These are phyloP conservation scores for Manis javanica DNA, from an alignment of 2,797 vertebrate genomes.

Conservation along the genomic window DNA sequence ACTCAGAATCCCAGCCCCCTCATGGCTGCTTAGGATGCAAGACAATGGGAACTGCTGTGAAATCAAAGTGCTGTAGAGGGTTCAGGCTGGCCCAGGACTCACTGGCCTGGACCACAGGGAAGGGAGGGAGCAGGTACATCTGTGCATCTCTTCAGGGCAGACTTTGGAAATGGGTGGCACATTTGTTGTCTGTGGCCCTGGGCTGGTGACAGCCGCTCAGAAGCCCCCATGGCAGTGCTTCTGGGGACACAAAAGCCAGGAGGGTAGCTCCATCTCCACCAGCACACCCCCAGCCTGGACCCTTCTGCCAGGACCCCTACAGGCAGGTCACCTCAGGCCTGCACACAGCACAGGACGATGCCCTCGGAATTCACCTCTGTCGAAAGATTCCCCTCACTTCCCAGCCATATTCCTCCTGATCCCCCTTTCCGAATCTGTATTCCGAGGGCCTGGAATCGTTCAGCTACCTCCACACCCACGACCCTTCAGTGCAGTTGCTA, in stretches of 20 bases:
- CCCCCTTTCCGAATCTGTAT: neutral
- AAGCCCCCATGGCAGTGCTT: rapidly evolving
- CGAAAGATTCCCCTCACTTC: rapidly evolving
- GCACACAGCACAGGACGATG: rapidly evolving
- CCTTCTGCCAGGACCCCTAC: rapidly evolving
- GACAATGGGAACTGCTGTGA: neutral
- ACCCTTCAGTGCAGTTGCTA: neutral
- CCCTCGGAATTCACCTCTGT: neutral
- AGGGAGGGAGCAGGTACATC: neutral
- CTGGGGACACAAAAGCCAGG: neutral
- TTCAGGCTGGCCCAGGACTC: neutral
- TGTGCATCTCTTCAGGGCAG: rapidly evolving
- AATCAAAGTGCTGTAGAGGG: neutral
- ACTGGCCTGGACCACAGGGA: neutral
- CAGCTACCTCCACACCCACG: conserved; percentile 43
- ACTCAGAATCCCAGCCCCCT: neutral
- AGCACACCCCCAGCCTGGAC: rapidly evolving
- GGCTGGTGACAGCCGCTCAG: neutral
- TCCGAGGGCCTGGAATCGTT: neutral
- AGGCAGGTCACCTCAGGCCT: no score
- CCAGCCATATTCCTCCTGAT: neutral
- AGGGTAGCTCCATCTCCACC: no score
- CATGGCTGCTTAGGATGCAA: neutral
- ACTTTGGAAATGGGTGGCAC: neutral
- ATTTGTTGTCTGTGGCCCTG: neutral